Evolutionary conservation across 1,140 invertebrate genomes (phyloP).

Genomic region (Oppia nitens): DNA sequence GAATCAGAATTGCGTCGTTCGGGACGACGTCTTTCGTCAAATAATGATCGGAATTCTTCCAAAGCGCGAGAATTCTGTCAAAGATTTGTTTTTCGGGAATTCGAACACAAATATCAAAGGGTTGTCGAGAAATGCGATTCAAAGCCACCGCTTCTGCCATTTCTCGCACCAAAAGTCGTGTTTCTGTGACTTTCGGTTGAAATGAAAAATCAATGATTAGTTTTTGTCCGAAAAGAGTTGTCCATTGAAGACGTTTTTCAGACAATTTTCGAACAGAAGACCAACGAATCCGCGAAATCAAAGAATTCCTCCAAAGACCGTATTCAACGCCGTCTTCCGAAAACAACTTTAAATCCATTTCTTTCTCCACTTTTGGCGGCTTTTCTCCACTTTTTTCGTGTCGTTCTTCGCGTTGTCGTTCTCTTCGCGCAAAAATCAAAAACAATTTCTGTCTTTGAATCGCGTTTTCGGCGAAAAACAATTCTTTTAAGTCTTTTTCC

Average conservation of each 20-base stretch:
- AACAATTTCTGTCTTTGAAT: no score
- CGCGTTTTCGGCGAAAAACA: no score
- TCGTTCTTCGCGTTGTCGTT: no score
- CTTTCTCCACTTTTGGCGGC: no score
- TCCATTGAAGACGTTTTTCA: constrained; percentile 43
- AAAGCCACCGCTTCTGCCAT: constrained; percentile 26
- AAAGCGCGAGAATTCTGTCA: not conserved
- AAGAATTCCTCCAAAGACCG: constrained; percentile 41
- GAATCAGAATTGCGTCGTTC: constrained; percentile 58
- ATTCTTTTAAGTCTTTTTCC: no score
- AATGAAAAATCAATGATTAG: constrained; percentile 63
- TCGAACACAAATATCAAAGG: constrained; percentile 43
- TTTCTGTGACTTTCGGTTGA: constrained; percentile 43
- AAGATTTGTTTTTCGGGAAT: not conserved
- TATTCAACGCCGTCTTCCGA: no score
- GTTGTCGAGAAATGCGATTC: constrained; percentile 50
- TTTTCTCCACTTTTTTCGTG: no score
- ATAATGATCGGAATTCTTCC: not conserved
- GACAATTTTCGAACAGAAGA: constrained; percentile 37
- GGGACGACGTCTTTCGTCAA: constrained; percentile 57
- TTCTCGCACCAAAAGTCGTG: constrained; percentile 52
- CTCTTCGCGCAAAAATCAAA: no score
- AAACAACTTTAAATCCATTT: no score
- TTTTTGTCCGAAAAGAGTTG: constrained; percentile 50
- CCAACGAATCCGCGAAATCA: constrained; percentile 45